phyloP scores from a whole-genome alignment of 1,140 invertebrate species.

The Maniola jurtina region DNA sequence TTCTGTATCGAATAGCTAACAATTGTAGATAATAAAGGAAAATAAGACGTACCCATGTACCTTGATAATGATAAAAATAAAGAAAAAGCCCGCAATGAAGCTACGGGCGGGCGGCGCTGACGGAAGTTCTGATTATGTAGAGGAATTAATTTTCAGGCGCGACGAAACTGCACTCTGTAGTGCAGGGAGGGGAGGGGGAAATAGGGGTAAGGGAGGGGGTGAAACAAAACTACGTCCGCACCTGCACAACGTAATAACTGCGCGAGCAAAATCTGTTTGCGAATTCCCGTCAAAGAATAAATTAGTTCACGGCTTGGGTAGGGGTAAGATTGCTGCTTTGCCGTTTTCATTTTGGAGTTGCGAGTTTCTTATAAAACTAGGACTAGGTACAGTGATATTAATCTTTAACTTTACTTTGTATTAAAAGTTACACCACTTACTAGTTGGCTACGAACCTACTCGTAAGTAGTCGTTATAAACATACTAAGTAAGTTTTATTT shows the following conservation, averaged over 20 bases:
- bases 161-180: conserved; percentile 68
- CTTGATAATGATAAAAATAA: conserved; percentile 28
- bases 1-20: too few relatives aligned
- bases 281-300: conserved; percentile 35
- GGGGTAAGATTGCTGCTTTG: conserved; percentile 22
- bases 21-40: background rate
- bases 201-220: conserved; percentile 30
- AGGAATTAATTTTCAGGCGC: conserved; percentile 76
- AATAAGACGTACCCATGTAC: background rate
- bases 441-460: too few relatives aligned
- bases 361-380: conserved; percentile 5
- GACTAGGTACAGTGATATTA: too few relatives aligned
- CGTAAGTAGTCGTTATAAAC: too few relatives aligned
- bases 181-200: conserved; percentile 26
- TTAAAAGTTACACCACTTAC: too few relatives aligned
- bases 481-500: too few relatives aligned
- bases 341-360: conserved; percentile 18
- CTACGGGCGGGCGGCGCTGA: conserved; percentile 51
- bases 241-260: conserved; percentile 63
- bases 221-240: conserved; percentile 67
- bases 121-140: conserved; percentile 76
- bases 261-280: conserved; percentile 55
- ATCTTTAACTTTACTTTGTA: too few relatives aligned
- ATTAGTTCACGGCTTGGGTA: conserved; percentile 34
- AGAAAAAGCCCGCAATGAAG: conserved; percentile 50